Conservation (phyloP, 2,888 invertebrate genomes). For the Caenorhabditis sp. region DNA sequence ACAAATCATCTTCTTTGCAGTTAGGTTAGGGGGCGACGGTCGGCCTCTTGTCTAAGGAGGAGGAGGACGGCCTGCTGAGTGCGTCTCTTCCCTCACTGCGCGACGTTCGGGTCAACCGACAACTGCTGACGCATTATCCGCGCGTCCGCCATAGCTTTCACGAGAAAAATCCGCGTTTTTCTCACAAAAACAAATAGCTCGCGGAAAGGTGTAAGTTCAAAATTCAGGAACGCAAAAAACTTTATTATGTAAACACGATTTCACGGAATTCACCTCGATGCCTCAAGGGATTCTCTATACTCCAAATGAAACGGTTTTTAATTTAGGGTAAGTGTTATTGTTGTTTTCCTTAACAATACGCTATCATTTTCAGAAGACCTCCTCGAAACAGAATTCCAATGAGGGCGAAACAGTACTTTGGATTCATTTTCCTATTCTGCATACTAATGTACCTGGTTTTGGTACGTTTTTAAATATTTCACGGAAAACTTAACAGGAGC, state of each 20-base stretch:
- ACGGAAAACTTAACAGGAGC: background rate
- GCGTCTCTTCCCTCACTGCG: background rate
- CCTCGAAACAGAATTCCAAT: slow-evolving; percentile 11
- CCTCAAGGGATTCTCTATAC: slow-evolving; percentile 52
- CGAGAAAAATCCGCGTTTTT: too few relatives aligned
- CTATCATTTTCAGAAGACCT: slow-evolving; percentile 10
- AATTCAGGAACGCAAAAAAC: background rate
- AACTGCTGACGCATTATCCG: slow-evolving; percentile 10
- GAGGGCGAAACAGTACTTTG: slow-evolving; percentile 24
- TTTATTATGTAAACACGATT: slow-evolving; percentile 31
- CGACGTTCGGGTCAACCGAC: slow-evolving; percentile 1
- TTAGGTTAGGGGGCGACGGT: background rate
- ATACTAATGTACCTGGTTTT: slow-evolving; percentile 26
- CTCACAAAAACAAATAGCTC: too few relatives aligned
- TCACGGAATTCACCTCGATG: slow-evolving; percentile 9
- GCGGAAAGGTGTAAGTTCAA: too few relatives aligned
- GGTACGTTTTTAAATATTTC: slow-evolving; percentile 16
- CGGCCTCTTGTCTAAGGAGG: slow-evolving; percentile 10
- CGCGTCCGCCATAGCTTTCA: too few relatives aligned
- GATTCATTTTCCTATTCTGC: slow-evolving; percentile 28
- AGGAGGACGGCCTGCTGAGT: background rate
- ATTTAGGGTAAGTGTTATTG: slow-evolving; percentile 15
- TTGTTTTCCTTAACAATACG: background rate
- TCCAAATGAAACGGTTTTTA: slow-evolving; percentile 36
- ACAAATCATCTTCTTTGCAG: slow-evolving; percentile 30